A percentile compares a stretch with the other conserved stretches of the same genome.
Conservation (phyloP, 2,888 invertebrate genomes). For the Calliopum simillimum region DNA sequence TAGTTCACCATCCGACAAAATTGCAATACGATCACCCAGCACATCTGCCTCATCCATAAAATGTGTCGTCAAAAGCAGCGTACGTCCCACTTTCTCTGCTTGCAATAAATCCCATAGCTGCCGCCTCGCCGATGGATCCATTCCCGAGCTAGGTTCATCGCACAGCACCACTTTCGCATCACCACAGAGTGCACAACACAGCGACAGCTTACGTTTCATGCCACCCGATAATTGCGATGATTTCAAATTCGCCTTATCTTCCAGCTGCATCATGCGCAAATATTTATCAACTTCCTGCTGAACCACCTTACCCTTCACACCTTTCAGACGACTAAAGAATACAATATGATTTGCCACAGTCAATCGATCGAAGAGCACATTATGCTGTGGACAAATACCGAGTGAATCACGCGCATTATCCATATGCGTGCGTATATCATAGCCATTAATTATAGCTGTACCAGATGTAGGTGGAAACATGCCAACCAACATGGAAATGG, state of each 20-base stretch:
- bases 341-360: conserved; percentile 84
- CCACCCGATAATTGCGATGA: conserved; percentile 77
- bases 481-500: conserved; percentile 90
- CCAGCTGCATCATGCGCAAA: conserved; percentile 73
- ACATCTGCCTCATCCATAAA: conserved; percentile 92
- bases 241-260: conserved; percentile 72
- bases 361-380: conserved; percentile 82
- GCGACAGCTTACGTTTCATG: conserved; percentile 79
- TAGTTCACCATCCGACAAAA: conserved; percentile 81
- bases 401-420: conserved; percentile 74
- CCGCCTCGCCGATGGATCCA: conserved; percentile 84
- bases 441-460: conserved; percentile 76
- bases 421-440: conserved; percentile 74
- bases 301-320: conserved; percentile 69
- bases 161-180: conserved; percentile 76
- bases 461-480: conserved; percentile 76
- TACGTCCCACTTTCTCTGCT: conserved; percentile 77
- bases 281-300: conserved; percentile 73
- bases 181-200: conserved; percentile 80
- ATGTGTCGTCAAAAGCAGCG: conserved; percentile 84
- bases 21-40: conserved; percentile 85
- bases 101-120: conserved; percentile 84
- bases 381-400: conserved; percentile 86
- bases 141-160: conserved; percentile 83
- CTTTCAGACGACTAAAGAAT: conserved; percentile 81